These are phyloP conservation scores for Nematostella vectensis DNA, from an alignment of 92 coral and sea anemone genomes.

Conservation along the genomic window DNA sequence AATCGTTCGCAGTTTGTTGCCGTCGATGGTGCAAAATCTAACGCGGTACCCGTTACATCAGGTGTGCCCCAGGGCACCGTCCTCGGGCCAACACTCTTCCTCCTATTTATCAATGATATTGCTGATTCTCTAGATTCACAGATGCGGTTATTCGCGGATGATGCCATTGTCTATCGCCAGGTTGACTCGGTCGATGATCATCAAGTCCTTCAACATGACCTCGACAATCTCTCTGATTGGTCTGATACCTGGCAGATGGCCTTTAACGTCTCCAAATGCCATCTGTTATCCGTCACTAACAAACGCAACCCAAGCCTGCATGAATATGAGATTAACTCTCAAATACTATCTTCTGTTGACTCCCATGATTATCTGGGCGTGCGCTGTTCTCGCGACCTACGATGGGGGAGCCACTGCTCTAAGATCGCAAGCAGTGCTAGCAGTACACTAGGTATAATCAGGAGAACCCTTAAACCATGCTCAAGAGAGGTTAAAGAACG, in stretches of 20 bases:
- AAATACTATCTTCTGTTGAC: not conserved
- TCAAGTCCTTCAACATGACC: slow-evolving; percentile 20
- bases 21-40: slow-evolving; percentile 20
- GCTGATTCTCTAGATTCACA: not conserved
- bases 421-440: slow-evolving; percentile 11
- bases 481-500: slow-evolving; percentile 8
- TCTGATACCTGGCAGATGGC: no score
- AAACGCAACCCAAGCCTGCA: slow-evolving; percentile 12
- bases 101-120: slow-evolving; percentile 10
- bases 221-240: slow-evolving; percentile 8
- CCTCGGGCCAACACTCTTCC: slow-evolving; percentile 12
- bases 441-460: slow-evolving; percentile 5
- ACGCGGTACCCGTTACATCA: slow-evolving; percentile 1
- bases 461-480: slow-evolving; percentile 13
- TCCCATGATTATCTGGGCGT: slow-evolving; percentile 2
- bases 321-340: not conserved
- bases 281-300: slow-evolving; percentile 18
- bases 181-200: not conserved
- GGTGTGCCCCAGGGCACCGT: slow-evolving; percentile 17
- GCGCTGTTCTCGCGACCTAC: not conserved
- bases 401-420: slow-evolving; percentile 1
- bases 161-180: slow-evolving; percentile 4
- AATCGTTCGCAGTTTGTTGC: slow-evolving; percentile 21
- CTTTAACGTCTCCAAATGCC: slow-evolving; percentile 19
- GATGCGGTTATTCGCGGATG: slow-evolving; percentile 5